These are phyloP conservation scores for Limnephilus auricula DNA, from an alignment of 2,888 invertebrate species.

Conservation along the genomic window DNA sequence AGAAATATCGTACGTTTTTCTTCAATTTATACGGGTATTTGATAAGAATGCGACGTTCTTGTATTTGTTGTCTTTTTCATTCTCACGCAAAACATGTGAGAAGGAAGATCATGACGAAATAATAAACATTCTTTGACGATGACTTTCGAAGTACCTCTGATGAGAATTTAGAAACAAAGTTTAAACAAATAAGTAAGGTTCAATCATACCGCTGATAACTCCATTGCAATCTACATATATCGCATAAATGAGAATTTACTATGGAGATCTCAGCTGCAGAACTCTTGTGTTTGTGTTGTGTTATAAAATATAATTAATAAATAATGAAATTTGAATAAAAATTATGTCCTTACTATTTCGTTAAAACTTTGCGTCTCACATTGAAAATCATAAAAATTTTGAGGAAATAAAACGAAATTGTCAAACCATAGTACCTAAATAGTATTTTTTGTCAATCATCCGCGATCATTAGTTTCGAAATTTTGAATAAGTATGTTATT, in stretches of 20 bases:
- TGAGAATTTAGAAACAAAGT: neutral
- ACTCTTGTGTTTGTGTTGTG: neutral
- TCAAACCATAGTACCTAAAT: conserved; percentile 45
- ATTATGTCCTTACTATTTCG: neutral
- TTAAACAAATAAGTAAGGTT: neutral
- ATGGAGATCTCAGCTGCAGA: neutral
- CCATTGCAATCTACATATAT: neutral
- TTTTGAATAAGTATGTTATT: neutral
- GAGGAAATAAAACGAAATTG: neutral
- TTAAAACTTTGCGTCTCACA: neutral
- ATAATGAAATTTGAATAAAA: neutral
- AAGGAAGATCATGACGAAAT: neutral
- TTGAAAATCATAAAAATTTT: neutral
- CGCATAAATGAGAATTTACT: neutral
- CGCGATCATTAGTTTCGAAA: neutral
- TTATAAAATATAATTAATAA: neutral
- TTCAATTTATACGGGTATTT: neutral
- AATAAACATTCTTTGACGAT: neutral
- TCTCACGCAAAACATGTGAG: neutral
- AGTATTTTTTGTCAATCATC: conserved; percentile 34
- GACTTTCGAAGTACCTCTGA: neutral
- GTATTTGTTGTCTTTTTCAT: neutral
- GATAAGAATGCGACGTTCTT: no score
- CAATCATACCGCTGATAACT: neutral
- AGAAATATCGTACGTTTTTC: no score